Conservation (phyloP, 2,888 invertebrate species). For the Drosophila setosimentum region DNA sequence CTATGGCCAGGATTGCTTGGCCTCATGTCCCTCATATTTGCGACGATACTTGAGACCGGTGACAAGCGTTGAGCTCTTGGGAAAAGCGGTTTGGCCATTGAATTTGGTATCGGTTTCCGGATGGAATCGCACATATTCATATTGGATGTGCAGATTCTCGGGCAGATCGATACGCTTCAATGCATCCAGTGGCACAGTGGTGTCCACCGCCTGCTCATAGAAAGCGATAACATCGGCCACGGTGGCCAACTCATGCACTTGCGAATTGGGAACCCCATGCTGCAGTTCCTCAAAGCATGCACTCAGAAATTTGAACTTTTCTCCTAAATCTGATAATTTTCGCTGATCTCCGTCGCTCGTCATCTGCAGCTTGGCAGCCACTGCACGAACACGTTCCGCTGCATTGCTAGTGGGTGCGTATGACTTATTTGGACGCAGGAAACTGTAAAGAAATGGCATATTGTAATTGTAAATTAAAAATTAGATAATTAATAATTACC, state of each 20-base stretch:
- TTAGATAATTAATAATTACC: conserved; percentile 85
- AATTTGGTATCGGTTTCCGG: conserved; percentile 91
- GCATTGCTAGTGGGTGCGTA: conserved; percentile 91
- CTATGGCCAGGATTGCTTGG: conserved; percentile 88
- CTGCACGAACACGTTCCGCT: conserved; percentile 87
- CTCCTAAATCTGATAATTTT: conserved; percentile 65
- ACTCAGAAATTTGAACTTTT: conserved; percentile 90
- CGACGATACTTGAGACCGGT: conserved; percentile 92
- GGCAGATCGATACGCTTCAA: conserved; percentile 91
- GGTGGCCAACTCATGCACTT: conserved; percentile 90
- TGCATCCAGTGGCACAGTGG: conserved; percentile 90
- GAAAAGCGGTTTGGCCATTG: conserved; percentile 93
- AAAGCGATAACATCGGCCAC: conserved; percentile 90
- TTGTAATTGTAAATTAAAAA: neutral
- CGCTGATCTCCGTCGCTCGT: conserved; percentile 82
- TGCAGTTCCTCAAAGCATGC: conserved; percentile 90
- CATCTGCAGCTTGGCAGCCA: conserved; percentile 87
- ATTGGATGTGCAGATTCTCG: conserved; percentile 93
- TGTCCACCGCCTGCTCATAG: conserved; percentile 90
- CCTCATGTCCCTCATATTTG: conserved; percentile 91
- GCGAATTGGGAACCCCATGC: conserved; percentile 93
- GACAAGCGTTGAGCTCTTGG: conserved; percentile 93
- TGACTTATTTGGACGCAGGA: conserved; percentile 90
- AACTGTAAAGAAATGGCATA: conserved; percentile 86
- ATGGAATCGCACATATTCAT: conserved; percentile 93